Percentiles rank a stretch among this genome's conserved stretches.
Conservation (phyloP, 2,888 invertebrate species). For the Nebria salina region DNA sequence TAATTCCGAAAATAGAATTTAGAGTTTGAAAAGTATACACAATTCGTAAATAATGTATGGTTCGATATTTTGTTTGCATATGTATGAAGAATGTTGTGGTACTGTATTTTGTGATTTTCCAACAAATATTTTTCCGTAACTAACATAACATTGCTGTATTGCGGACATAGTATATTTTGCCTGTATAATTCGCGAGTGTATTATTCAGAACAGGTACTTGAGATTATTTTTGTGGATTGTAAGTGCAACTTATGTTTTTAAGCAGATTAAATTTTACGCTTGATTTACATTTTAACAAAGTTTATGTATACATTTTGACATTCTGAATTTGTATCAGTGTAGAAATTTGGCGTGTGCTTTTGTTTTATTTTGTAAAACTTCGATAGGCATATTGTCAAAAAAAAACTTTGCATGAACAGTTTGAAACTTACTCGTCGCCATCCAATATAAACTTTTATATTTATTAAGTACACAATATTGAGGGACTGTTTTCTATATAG, state of each 20-base stretch:
- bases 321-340: not conserved
- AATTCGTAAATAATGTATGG: too few species aligned
- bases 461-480: not conserved
- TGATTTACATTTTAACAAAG: not conserved
- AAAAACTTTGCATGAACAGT: not conserved
- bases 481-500: not conserved
- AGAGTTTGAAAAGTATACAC: too few species aligned
- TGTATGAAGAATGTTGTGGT: not conserved
- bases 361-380: not conserved
- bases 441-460: not conserved
- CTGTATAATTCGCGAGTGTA: not conserved
- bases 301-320: not conserved
- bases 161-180: not conserved
- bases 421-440: not conserved
- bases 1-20: too few species aligned
- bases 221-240: not conserved
- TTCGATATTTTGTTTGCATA: not conserved
- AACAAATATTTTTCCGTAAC: not conserved
- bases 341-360: not conserved
- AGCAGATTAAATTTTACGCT: not conserved
- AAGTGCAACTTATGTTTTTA: not conserved
- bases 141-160: not conserved
- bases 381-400: not conserved
- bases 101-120: not conserved
- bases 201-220: not conserved